A percentile compares a stretch with the other conserved stretches of the same genome.
phyloP scores from a whole-genome alignment of 2,797 vertebrate species.

The Phalloptychus januarius region DNA sequence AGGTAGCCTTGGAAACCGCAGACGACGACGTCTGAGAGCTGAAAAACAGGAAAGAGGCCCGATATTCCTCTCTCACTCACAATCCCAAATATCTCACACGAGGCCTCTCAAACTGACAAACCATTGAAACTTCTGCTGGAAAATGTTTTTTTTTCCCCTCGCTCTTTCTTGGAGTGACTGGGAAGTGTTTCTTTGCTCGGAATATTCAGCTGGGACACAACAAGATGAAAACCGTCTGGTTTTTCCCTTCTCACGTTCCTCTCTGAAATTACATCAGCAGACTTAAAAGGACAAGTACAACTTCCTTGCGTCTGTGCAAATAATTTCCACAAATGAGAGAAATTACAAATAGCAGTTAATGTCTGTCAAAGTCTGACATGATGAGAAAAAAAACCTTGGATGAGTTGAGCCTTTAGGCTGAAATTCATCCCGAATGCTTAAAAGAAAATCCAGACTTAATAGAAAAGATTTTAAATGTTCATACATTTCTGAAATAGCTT shows the following conservation, averaged over 20 bases:
- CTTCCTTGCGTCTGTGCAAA: not conserved
- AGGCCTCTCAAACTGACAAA: conserved; percentile 42
- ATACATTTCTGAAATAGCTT: conserved; percentile 34
- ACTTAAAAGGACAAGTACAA: not conserved
- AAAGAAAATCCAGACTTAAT: conserved; percentile 29
- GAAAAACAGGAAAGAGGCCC: conserved; percentile 59
- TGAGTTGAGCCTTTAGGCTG: not conserved
- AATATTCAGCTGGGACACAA: conserved; percentile 13
- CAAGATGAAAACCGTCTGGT: conserved; percentile 9
- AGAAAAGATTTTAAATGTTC: conserved; percentile 49
- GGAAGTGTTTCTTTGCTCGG: conserved; percentile 9
- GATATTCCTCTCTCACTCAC: conserved; percentile 39
- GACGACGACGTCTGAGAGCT: conserved; percentile 22
- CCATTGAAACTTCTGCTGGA: conserved; percentile 35
- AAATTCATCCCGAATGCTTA: not conserved
- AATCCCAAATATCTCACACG: conserved; percentile 33
- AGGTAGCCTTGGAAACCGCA: conserved; percentile 62
- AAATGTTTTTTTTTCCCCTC: conserved; percentile 5
- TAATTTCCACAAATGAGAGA: not conserved
- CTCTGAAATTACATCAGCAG: not conserved
- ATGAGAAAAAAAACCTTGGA: conserved; percentile 11
- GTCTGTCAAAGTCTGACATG: not conserved
- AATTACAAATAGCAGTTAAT: not conserved
- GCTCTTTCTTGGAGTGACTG: not conserved
- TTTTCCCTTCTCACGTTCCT: conserved; percentile 9